These are phyloP conservation scores for Lasioglossum figueresi DNA, from an alignment of 2,888 invertebrate genomes.

Conservation along the genomic window DNA sequence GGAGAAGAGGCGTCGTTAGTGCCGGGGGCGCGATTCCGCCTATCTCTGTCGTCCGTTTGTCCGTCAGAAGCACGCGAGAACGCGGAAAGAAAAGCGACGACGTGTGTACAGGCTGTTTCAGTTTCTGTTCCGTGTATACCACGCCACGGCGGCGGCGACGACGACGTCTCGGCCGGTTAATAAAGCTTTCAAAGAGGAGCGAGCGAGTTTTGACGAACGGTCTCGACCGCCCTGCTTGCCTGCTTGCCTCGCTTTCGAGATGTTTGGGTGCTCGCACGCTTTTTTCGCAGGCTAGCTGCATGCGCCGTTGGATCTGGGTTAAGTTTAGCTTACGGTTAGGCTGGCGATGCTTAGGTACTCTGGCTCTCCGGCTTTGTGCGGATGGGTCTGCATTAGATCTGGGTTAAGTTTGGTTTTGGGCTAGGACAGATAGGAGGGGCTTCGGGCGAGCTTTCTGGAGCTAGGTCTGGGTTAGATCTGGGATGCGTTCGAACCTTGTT, in stretches of 20 bases:
- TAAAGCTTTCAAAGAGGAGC: neutral
- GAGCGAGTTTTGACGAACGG: neutral
- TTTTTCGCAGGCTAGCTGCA: neutral
- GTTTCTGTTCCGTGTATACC: no score
- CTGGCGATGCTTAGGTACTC: neutral
- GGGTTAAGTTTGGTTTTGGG: neutral
- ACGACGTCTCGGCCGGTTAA: neutral
- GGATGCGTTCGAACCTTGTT: neutral
- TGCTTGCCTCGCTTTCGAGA: neutral
- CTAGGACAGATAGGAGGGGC: neutral
- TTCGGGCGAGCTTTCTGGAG: neutral
- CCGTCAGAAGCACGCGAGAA: slow-evolving; percentile 25
- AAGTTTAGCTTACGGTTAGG: slow-evolving; percentile 9
- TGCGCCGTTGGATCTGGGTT: neutral
- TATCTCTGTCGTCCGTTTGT: slow-evolving; percentile 74
- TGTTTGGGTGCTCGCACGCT: neutral
- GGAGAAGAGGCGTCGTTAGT: slow-evolving; percentile 69
- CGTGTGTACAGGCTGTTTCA: slow-evolving; percentile 12
- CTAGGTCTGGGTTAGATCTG: neutral
- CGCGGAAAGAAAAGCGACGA: slow-evolving; percentile 30
- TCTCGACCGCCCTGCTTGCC: neutral
- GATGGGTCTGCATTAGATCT: neutral
- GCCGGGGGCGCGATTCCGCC: slow-evolving; percentile 73
- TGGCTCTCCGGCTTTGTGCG: neutral
- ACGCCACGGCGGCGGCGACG: neutral